Base-by-base conservation (phyloP, 2,888 invertebrate species). In the Flabesymbios commensalis region DNA sequence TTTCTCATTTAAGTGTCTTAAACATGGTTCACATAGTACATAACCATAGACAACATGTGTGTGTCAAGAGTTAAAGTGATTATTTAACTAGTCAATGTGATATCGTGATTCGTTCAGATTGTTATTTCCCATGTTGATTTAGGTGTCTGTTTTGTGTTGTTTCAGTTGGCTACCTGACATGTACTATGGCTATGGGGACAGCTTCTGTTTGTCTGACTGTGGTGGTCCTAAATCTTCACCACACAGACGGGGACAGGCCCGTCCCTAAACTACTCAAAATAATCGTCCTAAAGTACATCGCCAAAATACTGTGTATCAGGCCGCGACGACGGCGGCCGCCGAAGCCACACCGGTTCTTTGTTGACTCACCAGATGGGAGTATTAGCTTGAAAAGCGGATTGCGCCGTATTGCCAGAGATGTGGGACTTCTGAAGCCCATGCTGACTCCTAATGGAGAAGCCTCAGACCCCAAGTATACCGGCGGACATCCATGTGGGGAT, bases 161-260 rank as follows among this genome's bases (percentile, higher is more conserved):
- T 57, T 2, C 64, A 70, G 70, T 70, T 17, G 57, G 66, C 26
- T 70, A 68, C 59, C 64, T 70, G 33, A 69, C 70, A n/a, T 63
- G 68, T 42, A 70, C 68, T n/a, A 70, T 70, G 70, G 66, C 60
- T 7, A 61, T 70, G 42, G 70, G 70, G 10, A 70, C 70, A 1
- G 63, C 64, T 3, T 69, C 68, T 24, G 68, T 70, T 14, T 70
- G 70, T 32, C 58, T 70, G 31, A 70, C 70, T 1, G 70, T 70
- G 3, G 56, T 70, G 17, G 63, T 68, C 4, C 64, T 70, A n/a
- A 70, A 70, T 49, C 59, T 69, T 10, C 70, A 70, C 55, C 68
- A 69, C 52, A 51, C 63, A 3, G 66, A 66, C 51, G 39, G 59
- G 22, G 66, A 69, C 28, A 41, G 66, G 5, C 61, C 65, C 22